A percentile compares a stretch with the other conserved stretches of the same genome.
Evolutionary conservation across 2,113 vertebrate species (phyloP).

Genomic region (Proterorhinus semilunaris): DNA sequence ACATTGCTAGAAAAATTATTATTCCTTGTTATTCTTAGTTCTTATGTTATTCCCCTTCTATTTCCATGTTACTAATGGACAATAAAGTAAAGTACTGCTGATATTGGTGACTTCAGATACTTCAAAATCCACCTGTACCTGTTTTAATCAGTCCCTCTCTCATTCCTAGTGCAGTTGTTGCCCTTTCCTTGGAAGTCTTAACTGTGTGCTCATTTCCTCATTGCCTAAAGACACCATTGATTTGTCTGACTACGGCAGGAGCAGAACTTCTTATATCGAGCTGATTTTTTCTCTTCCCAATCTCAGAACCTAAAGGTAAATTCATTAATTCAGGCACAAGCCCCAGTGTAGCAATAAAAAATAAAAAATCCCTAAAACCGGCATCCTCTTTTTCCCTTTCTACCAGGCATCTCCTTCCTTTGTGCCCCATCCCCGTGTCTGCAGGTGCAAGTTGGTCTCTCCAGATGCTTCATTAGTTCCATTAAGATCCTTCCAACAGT

Average conservation of each 20-base stretch:
- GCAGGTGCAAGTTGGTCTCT: conserved; percentile 45
- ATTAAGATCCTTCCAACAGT: conserved; percentile 37
- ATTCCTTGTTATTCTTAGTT: no score
- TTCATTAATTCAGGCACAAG: conserved; percentile 24
- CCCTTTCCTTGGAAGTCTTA: conserved; percentile 19
- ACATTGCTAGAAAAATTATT: no score
- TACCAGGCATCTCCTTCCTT: conserved; percentile 20
- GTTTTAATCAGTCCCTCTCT: conserved; percentile 4
- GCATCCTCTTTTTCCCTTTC: conserved; percentile 27
- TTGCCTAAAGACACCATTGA: conserved; percentile 40
- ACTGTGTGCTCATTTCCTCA: conserved; percentile 34
- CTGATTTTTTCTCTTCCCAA: conserved; percentile 33
- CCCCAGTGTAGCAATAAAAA: conserved; percentile 18
- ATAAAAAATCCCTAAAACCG: neutral
- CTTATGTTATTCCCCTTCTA: no score
- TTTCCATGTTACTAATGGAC: no score
- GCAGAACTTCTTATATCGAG: conserved; percentile 26
- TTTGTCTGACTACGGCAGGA: conserved; percentile 31
- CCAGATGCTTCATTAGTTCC: conserved; percentile 61
- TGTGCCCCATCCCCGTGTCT: conserved; percentile 34
- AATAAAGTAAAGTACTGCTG: no score
- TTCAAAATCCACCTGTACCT: neutral
- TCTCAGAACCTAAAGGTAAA: conserved; percentile 21
- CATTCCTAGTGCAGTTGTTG: conserved; percentile 13
- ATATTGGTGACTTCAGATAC: neutral